Conservation (phyloP, 2,113 vertebrate genomes). For the Amphiprion ocellaris region DNA sequence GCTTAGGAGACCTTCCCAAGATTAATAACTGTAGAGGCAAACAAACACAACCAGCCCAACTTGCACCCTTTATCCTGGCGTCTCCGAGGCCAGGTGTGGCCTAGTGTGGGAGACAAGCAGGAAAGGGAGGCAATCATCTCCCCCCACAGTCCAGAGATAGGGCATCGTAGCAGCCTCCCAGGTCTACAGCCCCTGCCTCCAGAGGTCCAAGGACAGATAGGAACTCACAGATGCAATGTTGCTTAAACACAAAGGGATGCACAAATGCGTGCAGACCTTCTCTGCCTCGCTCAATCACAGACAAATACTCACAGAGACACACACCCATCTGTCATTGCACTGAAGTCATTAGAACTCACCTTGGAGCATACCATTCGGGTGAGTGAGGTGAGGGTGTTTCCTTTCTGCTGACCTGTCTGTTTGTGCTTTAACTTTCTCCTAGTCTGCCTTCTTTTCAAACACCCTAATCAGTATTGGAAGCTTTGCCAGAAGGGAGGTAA, state of each 20-base stretch:
- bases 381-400: conserved; percentile 62
- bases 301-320: conserved; percentile 43
- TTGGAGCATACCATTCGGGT: conserved; percentile 65
- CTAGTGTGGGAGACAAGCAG: conserved; percentile 61
- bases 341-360: conserved; percentile 72
- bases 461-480: conserved; percentile 60
- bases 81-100: conserved; percentile 60
- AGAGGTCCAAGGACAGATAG: conserved; percentile 67
- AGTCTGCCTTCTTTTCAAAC: conserved; percentile 63
- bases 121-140: conserved; percentile 62
- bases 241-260: conserved; percentile 47
- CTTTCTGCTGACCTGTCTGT: conserved; percentile 73
- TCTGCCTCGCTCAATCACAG: conserved; percentile 19
- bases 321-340: conserved; percentile 64
- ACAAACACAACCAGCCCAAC: conserved; percentile 10
- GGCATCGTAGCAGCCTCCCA: conserved; percentile 48
- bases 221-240: conserved; percentile 40
- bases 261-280: conserved; percentile 4
- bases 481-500: conserved; percentile 72
- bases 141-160: conserved; percentile 46
- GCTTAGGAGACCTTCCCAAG: conserved; percentile 5
- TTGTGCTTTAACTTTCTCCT: conserved; percentile 56
- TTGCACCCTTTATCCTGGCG: conserved; percentile 31
- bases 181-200: conserved; percentile 40
- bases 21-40: conserved; percentile 24